A percentile compares a stretch with the other conserved stretches of the same genome.
Conservation (phyloP, 2,797 vertebrate genomes). For the Pogonophryne albipinna region DNA sequence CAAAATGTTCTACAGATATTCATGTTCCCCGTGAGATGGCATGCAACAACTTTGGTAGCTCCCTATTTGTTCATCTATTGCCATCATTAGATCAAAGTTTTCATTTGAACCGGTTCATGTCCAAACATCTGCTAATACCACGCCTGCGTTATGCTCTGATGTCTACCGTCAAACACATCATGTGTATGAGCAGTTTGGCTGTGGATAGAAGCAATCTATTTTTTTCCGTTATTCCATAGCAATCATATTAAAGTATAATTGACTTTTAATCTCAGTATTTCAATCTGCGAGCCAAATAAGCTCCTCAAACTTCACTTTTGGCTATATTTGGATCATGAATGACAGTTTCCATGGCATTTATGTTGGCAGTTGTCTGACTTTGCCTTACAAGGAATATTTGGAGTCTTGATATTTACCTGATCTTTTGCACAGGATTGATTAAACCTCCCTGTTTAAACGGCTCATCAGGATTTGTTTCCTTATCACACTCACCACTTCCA, state of each 20-base stretch:
- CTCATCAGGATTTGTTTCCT: slow-evolving; percentile 42
- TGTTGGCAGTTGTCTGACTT: slow-evolving; percentile 29
- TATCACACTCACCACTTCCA: slow-evolving; percentile 30
- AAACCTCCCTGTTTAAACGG: slow-evolving; percentile 46
- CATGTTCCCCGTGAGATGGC: background rate
- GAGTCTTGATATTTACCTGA: slow-evolving; percentile 54
- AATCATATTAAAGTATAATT: slow-evolving; percentile 17
- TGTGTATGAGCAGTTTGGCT: slow-evolving; percentile 3
- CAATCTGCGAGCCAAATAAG: slow-evolving; percentile 9
- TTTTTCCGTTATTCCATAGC: slow-evolving; percentile 4
- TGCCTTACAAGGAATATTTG: slow-evolving; percentile 31
- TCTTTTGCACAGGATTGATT: slow-evolving; percentile 37
- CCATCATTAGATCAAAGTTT: background rate
- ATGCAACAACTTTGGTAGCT: background rate
- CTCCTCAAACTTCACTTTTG: slow-evolving; percentile 20
- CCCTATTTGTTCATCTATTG: background rate
- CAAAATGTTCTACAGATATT: background rate
- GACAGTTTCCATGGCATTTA: slow-evolving; percentile 50
- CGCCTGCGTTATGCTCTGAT: background rate
- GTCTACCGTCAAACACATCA: background rate
- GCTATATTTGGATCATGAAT: slow-evolving; percentile 28
- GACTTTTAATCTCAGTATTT: slow-evolving; percentile 1
- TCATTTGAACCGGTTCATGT: background rate
- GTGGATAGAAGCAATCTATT: slow-evolving; percentile 2
- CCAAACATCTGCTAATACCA: background rate